Evolutionary conservation across 2,888 invertebrate species (phyloP).

Genomic region (Lordiphosa fenestrarum): DNA sequence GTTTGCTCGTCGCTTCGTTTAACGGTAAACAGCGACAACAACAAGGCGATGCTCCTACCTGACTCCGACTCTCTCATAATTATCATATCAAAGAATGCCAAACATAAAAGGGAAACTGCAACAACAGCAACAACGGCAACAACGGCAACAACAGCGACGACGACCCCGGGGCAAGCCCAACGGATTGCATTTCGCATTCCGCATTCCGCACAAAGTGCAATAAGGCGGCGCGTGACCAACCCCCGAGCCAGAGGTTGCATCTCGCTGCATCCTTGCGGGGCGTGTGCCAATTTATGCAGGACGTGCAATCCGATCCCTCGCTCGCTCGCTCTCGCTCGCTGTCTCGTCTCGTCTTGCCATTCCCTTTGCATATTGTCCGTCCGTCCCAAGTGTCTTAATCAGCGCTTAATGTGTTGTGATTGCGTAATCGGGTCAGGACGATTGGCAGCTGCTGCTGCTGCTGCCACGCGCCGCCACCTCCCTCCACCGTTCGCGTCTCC

Average conservation of each 20-base stretch:
- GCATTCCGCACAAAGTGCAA: conserved; percentile 21
- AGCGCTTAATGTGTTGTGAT: conserved; percentile 63
- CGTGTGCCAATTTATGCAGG: conserved; percentile 2
- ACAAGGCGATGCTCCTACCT: conserved; percentile 17
- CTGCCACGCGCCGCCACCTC: no score
- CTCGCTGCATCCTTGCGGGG: conserved; percentile 2
- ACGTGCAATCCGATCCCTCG: conserved; percentile 5
- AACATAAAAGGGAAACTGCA: conserved; percentile 17
- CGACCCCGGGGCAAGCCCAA: conserved; percentile 8
- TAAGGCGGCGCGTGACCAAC: not conserved
- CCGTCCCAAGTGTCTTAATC: conserved; percentile 53
- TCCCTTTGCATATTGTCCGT: conserved; percentile 21
- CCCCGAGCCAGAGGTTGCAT: conserved; percentile 3
- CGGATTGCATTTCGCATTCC: conserved; percentile 28
- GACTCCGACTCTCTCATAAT: conserved; percentile 50
- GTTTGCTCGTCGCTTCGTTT: conserved; percentile 1
- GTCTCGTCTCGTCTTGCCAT: not conserved
- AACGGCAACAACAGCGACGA: not conserved
- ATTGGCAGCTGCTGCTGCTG: not conserved
- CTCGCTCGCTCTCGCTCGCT: not conserved
- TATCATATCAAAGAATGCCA: conserved; percentile 47
- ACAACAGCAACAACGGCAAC: conserved; percentile 17
- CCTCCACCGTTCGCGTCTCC: no score
- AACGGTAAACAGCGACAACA: not conserved
- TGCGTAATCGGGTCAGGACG: conserved; percentile 40